A percentile compares a stretch with the other conserved stretches of the same genome.
phyloP scores from a whole-genome alignment of 2,113 vertebrate species.

The Pica pica region DNA sequence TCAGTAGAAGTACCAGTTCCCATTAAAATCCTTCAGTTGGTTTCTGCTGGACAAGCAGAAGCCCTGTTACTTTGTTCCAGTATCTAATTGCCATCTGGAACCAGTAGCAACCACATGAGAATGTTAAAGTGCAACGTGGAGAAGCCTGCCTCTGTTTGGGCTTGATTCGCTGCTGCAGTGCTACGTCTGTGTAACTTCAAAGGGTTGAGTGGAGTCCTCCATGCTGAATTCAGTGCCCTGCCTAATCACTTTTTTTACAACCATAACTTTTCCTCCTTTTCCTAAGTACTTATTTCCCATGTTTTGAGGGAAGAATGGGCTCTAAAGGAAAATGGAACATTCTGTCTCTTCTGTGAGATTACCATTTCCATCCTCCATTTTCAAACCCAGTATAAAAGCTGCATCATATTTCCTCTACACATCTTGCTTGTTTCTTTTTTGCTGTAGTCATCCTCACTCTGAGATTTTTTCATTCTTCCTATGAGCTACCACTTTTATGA shows the following conservation, averaged over 20 bases:
- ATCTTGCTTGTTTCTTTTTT: not conserved
- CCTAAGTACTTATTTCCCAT: not conserved
- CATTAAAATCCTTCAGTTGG: conserved; percentile 16
- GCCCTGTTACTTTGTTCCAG: not conserved
- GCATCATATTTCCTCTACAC: not conserved
- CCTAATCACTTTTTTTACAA: not conserved
- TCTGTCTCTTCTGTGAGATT: not conserved
- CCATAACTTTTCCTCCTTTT: not conserved
- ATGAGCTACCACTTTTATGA: not conserved
- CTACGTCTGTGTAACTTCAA: not conserved
- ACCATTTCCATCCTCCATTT: not conserved
- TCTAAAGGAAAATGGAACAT: not conserved
- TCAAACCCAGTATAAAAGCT: not conserved
- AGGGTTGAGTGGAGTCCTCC: not conserved
- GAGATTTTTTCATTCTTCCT: not conserved
- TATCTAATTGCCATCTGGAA: conserved; percentile 56
- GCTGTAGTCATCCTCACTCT: not conserved
- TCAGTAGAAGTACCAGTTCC: conserved; percentile 15
- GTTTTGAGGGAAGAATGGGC: not conserved
- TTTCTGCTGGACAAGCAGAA: conserved; percentile 38
- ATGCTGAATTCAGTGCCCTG: not conserved
- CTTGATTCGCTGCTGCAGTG: not conserved
- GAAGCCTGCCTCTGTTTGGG: not conserved
- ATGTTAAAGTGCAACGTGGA: not conserved
- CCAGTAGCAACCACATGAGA: not conserved